Evolutionary conservation across 2,888 invertebrate genomes (phyloP), one percentile per base, ranked within the genome.

Genomic region (Laothoe populi): DNA sequence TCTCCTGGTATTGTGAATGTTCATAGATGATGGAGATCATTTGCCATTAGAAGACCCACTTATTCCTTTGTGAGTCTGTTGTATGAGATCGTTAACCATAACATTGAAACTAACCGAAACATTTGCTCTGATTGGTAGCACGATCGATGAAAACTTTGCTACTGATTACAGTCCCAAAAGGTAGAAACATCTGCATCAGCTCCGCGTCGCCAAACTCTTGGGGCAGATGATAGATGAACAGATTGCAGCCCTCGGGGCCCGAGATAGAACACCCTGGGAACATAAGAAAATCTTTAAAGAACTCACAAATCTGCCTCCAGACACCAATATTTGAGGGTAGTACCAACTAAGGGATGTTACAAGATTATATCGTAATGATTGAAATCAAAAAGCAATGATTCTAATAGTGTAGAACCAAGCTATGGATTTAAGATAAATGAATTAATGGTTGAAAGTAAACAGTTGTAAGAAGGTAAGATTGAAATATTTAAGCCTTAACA

Each of bases 131-230:
- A 94, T 99, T 99, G 85, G 99, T 99, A 89, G 99, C 99, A 81
- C 99, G 96, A 93, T 99, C 99, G 88, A 99, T 99, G 94, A 99
- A 99, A 79, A 99, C 99, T 95, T 99, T 99, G 92, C 99, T 99
- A 94, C 98, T 99, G 94, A 99, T 99, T 86, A 99, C 99, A 92
- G 98, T 99, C 81, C 99, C 99, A 90, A 99, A 99, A 70, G 99
- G 99, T 90, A 99, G 95, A 94, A 99, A 99, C 99, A 99, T 99
- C 95, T 99, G 99, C 96, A 99, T 99, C 86, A 99, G 96, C 93
- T 99, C 99, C 69, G 97, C 96, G 90, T 99, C 99, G 64, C 99
- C 99, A 88, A 99, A 99, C 94, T 99, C 99, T 94, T 99, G 99
- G 75, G 99, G 99, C 94, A 99, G 96, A 94, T 99, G 99, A 95